Evolutionary conservation across 1,140 invertebrate genomes (phyloP), one percentile per base, ranked within the genome.

Genomic region (Trichomalopsis sarcophagae): DNA sequence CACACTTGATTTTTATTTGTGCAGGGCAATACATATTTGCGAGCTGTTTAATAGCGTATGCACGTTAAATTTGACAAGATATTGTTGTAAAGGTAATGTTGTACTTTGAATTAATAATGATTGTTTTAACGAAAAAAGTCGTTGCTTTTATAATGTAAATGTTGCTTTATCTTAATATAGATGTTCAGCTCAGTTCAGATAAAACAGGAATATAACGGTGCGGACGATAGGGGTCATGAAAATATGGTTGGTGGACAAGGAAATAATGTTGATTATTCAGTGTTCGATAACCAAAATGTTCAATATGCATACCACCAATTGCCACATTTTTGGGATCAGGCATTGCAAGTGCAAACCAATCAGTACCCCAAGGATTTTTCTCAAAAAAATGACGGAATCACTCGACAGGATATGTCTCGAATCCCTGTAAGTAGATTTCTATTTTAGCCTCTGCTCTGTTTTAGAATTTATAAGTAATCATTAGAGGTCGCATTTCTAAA

Each of bases 111-210:
- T 4, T 75, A 2, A 21, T 17, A 36, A 27, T 75, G 6, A 21
- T 40, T 75, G 0, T 75, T 44, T 11, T 23, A 75, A 44, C 74
- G 17, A 55, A 2, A 5, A 23, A 71, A 13, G 9, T 75, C 50
- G 71, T 71, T 80, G n/a, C n/a, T 50, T 76, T 79, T 81, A 36
- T 36, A 62, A 62, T n/a, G 21, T 7, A 62, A 62, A 62, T 40
- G 6, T 40, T 66, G 9, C n/a, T 69, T 84, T 82, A n/a, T 86
- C 84, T 50, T 87, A 82, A 87, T 85, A 30, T 86, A 93, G 92
- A 93, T 93, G 92, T 93, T 92, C 87, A 90, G 91, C 88, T 91
- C 92, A 81, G 86, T 93, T 82, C 92, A 92, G 87, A 91, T 93
- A 87, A 93, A 93, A 86, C 90, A 93, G 86, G 92, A 93, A 88